phyloP scores from a whole-genome alignment of 53 echinoderm and acorn worm species.

The Echinometra lucunter region DNA sequence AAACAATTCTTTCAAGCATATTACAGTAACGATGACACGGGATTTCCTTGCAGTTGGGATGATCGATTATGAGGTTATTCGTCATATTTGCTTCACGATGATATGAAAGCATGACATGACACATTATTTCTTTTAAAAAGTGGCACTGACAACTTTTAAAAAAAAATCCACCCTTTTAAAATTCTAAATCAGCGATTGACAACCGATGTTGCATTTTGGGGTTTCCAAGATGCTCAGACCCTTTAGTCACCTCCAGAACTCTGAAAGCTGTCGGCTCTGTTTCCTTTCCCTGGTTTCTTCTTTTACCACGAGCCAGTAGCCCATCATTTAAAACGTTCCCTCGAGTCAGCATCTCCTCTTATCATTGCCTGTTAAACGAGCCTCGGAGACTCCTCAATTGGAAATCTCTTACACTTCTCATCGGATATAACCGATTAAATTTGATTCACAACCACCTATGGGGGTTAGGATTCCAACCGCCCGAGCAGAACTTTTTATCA shows the following conservation, averaged over 20 bases:
- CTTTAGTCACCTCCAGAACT: not conserved
- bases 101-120: no score
- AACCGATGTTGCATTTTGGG: not conserved
- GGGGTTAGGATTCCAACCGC: not conserved
- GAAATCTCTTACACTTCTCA: not conserved
- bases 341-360: not conserved
- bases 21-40: no score
- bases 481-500: not conserved
- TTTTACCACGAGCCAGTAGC: not conserved
- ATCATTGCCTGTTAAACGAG: slow-evolving; percentile 32
- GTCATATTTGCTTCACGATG: no score
- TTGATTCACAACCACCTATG: slow-evolving; percentile 38
- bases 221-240: not conserved
- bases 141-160: no score
- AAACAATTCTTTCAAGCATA: no score
- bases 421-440: slow-evolving; percentile 47
- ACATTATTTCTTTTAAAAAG: no score
- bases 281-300: not conserved
- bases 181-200: not conserved
- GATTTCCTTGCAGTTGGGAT: no score
- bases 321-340: slow-evolving; percentile 48
- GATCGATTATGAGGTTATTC: no score
- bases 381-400: not conserved
- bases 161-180: no score
- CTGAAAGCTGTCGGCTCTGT: not conserved